Conservation (phyloP, 2,888 invertebrate species). For the Myopa testacea region DNA sequence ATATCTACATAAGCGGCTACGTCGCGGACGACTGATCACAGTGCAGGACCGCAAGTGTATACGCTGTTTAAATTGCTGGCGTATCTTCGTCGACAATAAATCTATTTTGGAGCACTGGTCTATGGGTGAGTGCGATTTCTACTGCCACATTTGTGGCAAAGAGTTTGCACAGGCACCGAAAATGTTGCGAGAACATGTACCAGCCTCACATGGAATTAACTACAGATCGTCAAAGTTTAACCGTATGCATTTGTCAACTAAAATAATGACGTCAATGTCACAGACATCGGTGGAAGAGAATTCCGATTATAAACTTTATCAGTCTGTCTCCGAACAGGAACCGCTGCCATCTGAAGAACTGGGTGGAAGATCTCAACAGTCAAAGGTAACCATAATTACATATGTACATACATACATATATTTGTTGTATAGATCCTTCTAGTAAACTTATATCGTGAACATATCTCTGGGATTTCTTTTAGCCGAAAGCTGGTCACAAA, state of each 20-base stretch:
- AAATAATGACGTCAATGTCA: conserved; percentile 26
- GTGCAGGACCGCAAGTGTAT: conserved; percentile 55
- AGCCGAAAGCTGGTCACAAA: conserved; percentile 8
- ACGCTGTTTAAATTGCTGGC: conserved; percentile 60
- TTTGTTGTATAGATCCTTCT: background rate
- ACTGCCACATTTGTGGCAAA: conserved; percentile 58
- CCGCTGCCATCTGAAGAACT: conserved; percentile 37
- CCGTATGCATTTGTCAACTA: conserved; percentile 37
- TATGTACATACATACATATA: background rate
- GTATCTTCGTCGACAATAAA: conserved; percentile 55
- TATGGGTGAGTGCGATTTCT: conserved; percentile 57
- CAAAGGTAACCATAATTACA: conserved; percentile 19
- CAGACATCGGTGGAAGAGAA: conserved; percentile 25
- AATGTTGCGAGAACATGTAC: conserved; percentile 56
- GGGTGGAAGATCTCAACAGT: conserved; percentile 6
- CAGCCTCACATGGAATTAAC: conserved; percentile 54
- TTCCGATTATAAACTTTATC: conserved; percentile 31
- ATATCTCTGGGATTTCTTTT: background rate
- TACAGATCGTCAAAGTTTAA: conserved; percentile 49
- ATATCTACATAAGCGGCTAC: conserved; percentile 50
- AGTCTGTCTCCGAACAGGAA: conserved; percentile 39
- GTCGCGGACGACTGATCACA: conserved; percentile 55
- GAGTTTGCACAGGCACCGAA: conserved; percentile 57
- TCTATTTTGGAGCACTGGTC: conserved; percentile 59
- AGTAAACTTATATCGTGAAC: background rate